Evolutionary conservation across 64 coral and sea anemone genomes (phyloP), one percentile per base, ranked within the genome.

Genomic region (Dendrophyllia cribrosa): DNA sequence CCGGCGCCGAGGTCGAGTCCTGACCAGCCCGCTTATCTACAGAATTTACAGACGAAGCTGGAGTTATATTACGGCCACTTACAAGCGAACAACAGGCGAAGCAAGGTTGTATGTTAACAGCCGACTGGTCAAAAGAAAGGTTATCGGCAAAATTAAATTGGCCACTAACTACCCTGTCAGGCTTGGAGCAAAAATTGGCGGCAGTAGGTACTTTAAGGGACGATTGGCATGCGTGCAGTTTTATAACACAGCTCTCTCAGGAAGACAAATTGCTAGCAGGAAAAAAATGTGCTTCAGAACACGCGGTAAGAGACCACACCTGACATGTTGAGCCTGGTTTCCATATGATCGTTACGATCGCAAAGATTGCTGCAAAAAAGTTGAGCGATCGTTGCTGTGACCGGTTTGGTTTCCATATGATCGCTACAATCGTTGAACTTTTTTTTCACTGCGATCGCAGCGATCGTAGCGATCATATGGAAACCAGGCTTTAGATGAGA

Each of bases 201-300:
- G 89, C 53, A 0, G 0, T 9, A 78, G 95, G 24, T 75, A 23
- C 45, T 97, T 94, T 44, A 94, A 94, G 60, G 95, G 95, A n/a
- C 89, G 88, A 24, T 62, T 97, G 15, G 81, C 95, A 13, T 97
- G 95, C 59, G n/a, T 97, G 3, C 95, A 97, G 43, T 60, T 97
- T 52, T 97, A 91, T 44, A 97, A 97, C 48, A 91, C 51, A 55
- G 88, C 95, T 51, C 83, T 97, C 10, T 87, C 74, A 20, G 23
- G 73, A 47, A 66, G 88, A 45, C 92, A 88, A 46, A 83, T 97
- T n/a, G 66, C 69, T 5, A 72, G 56, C 16, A 76, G 77, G 9
- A 78, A 88, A 50, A 85, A 87, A n/a, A 85, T 77, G 46, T 97
- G 95, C 70, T 97, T 94, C 81, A 90, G 67, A 23, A 69, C 82